Base-by-base conservation (phyloP, 2,113 vertebrate genomes). In the Bolborhynchus lineola region DNA sequence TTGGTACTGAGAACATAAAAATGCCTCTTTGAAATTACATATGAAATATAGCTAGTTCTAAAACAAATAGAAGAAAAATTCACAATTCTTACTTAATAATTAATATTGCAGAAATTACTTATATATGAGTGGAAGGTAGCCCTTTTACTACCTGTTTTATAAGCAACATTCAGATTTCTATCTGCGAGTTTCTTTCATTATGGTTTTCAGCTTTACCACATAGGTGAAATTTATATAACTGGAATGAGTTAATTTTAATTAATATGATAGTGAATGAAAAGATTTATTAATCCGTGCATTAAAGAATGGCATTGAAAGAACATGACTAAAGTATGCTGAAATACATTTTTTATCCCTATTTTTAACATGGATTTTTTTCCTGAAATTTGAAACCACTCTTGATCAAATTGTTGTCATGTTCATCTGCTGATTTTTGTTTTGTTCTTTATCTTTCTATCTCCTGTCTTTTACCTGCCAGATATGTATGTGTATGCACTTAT, bases 401-500 rank as follows among this genome's bases (percentile, higher is more conserved):
- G 42, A 83, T 59, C 70, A 74, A 72, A 69, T 31, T 5, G 1
- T 8, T 37, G 8, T 68, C 25, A 47, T 19, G n/a, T 42, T n/a
- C 19, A 17, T 47, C 19, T 83, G 23, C 11, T 33, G 46, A 7
- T 19, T 35, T 80, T 65, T 46, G 2, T 15, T 92, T 94, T 52
- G 4, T 62, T 90, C 47, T 65, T 92, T 44, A 41, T 12, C 25
- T 80, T 92, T 80, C 25, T 65, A 0, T 69, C 33, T 50, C 10
- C 31, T 86, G 41, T 44, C 19, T 75, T 65, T 78, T 91, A 63
- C 77, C 53, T 70, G 29, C n/a, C 25, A 87, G 44, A 94, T 41
- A 16, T 62, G 5, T 3, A 1, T 3, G 1, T 41, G 18, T 20
- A 42, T 29, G 25, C 9, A 33, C 14, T 68, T 26, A 7, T 29